Conservation (phyloP, 2,888 invertebrate genomes). For the Terebella lapidaria region DNA sequence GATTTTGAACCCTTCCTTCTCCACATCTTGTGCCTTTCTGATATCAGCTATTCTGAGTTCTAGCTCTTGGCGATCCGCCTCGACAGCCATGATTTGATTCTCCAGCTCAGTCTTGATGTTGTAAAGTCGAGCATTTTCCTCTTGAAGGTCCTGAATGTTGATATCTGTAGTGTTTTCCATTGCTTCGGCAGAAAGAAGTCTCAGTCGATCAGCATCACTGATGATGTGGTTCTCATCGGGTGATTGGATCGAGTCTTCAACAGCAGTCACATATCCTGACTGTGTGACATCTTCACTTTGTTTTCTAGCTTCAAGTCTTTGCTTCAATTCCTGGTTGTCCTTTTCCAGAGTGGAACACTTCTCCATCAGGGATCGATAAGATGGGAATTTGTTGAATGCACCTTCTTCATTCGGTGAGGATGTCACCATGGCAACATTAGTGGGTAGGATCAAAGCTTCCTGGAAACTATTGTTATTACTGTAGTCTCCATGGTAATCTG, state of each 20-base stretch:
- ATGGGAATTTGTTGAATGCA: too few species aligned
- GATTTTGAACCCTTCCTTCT: background rate
- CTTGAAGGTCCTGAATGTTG: conserved; percentile 13
- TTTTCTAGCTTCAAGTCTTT: too few species aligned
- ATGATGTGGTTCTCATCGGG: background rate
- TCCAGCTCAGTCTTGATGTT: conserved; percentile 16
- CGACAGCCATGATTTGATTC: conserved; percentile 13
- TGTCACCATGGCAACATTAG: too few species aligned
- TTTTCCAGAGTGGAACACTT: background rate
- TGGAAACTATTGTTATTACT: too few species aligned
- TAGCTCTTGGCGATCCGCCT: conserved; percentile 7
- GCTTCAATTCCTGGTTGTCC: background rate
- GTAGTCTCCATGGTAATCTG: too few species aligned
- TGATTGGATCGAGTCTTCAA: background rate
- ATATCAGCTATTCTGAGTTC: background rate
- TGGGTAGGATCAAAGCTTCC: too few species aligned
- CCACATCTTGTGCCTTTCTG: background rate
- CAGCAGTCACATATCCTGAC: background rate
- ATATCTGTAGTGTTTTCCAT: conserved; percentile 4
- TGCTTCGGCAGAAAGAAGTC: background rate
- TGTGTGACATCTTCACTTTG: background rate
- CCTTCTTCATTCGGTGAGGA: too few species aligned
- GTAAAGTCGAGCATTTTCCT: conserved; percentile 18
- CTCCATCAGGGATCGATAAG: background rate
- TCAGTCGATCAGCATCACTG: background rate